phyloP scores from a whole-genome alignment of 2,797 vertebrate species.

The Huso huso region DNA sequence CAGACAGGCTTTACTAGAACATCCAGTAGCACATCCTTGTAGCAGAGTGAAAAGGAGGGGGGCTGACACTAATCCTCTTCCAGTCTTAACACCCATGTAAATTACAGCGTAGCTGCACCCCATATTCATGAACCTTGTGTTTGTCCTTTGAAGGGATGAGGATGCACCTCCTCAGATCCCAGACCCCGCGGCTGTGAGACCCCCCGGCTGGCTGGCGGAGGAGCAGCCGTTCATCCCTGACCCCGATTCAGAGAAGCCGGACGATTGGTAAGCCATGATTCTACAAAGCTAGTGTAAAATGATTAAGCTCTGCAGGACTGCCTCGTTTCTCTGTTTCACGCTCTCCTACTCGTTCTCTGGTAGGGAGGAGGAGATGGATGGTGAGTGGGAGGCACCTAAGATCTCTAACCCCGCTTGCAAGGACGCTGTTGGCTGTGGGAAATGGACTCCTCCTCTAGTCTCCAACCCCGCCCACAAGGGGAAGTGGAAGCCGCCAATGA shows the following conservation, averaged over 20 bases:
- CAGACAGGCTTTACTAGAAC: not conserved
- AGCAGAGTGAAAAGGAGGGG: too few species aligned
- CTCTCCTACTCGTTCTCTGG: not conserved
- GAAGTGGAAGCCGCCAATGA: slow-evolving; percentile 32
- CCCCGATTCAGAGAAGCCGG: slow-evolving; percentile 25
- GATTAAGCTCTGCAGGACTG: not conserved
- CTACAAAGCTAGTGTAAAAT: not conserved
- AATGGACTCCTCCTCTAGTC: slow-evolving; percentile 28
- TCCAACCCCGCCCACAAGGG: slow-evolving; percentile 34
- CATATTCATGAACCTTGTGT: not conserved
- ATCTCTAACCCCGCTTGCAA: slow-evolving; percentile 32
- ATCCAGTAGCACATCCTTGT: not conserved
- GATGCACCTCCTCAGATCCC: slow-evolving; percentile 29
- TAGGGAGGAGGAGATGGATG: slow-evolving; percentile 37
- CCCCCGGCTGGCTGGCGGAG: slow-evolving; percentile 30
- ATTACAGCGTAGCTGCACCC: not conserved
- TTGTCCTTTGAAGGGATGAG: slow-evolving; percentile 30
- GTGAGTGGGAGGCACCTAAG: slow-evolving; percentile 32
- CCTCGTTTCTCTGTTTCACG: not conserved
- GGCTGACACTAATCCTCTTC: not conserved
- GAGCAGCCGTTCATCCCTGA: slow-evolving; percentile 31
- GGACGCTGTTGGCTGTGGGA: slow-evolving; percentile 28
- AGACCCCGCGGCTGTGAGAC: slow-evolving; percentile 25
- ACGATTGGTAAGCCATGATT: slow-evolving; percentile 29
- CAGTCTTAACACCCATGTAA: not conserved